Evolutionary conservation across 2,113 vertebrate species (phyloP).

Genomic region (Esox niger): DNA sequence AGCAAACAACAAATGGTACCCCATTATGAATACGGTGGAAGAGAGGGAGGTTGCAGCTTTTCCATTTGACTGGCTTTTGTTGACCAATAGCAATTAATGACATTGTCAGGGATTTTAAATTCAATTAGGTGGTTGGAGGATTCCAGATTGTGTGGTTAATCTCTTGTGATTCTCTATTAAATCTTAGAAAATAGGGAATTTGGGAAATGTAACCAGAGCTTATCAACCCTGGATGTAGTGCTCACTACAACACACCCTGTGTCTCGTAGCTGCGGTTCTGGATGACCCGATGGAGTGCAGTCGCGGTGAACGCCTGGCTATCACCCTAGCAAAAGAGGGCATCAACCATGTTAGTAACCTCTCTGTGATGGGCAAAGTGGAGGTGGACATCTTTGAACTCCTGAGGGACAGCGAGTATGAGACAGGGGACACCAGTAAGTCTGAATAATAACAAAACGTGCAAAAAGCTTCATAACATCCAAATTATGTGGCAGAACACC

Average conservation of each 20-base stretch:
- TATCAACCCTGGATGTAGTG: background rate
- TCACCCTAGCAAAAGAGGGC: conserved; percentile 82
- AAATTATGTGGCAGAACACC: no score
- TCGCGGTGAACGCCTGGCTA: conserved; percentile 82
- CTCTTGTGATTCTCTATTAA: no score
- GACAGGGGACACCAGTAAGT: conserved; percentile 84
- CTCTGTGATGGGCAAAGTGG: conserved; percentile 74
- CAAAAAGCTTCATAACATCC: no score
- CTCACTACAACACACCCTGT: background rate
- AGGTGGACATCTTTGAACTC: conserved; percentile 84
- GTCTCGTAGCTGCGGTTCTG: conserved; percentile 76
- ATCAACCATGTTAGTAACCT: conserved; percentile 79
- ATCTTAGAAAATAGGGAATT: no score
- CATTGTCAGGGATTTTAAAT: no score
- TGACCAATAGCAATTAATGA: no score
- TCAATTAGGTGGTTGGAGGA: no score
- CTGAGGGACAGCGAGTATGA: conserved; percentile 85
- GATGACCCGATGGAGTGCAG: conserved; percentile 88
- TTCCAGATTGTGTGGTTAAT: no score
- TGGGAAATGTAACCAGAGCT: no score
- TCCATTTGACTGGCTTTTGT: background rate
- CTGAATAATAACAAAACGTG: background rate
- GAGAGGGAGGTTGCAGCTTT: no score
- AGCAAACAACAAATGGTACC: no score
- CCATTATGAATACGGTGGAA: no score